A percentile compares a stretch with the other conserved stretches of the same genome.
These are phyloP conservation scores for Lasius platythorax DNA, from an alignment of 2,888 invertebrate species.

Conservation along the genomic window DNA sequence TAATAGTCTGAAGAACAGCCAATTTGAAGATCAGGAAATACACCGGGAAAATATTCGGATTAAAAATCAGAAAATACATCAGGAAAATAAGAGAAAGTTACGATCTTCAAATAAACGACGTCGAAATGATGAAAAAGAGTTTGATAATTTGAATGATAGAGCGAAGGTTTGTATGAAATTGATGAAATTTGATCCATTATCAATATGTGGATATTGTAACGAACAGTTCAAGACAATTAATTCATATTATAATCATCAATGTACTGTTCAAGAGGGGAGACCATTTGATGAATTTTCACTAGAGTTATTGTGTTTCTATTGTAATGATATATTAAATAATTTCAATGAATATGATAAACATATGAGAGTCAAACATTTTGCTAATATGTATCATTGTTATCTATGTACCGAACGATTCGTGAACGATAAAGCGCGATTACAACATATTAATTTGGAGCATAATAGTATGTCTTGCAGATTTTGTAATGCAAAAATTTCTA, in stretches of 20 bases:
- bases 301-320: constrained; percentile 68
- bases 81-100: constrained; percentile 25
- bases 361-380: constrained; percentile 70
- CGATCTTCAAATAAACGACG: constrained; percentile 8
- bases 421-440: constrained; percentile 58
- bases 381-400: constrained; percentile 73
- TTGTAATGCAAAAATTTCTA: constrained; percentile 65
- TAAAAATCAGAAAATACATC: neutral
- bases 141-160: neutral
- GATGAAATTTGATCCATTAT: constrained; percentile 61
- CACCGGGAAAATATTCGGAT: neutral
- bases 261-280: constrained; percentile 58
- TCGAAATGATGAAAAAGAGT: neutral
- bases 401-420: constrained; percentile 74
- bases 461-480: constrained; percentile 52
- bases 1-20: neutral
- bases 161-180: constrained; percentile 51
- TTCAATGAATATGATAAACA: constrained; percentile 75
- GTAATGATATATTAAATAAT: constrained; percentile 59
- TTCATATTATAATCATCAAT: constrained; percentile 72
- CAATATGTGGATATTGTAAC: constrained; percentile 77
- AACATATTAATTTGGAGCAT: constrained; percentile 73
- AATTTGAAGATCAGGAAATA: neutral
- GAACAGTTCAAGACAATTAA: constrained; percentile 63
- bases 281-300: constrained; percentile 60